Evolutionary conservation across 2,797 vertebrate genomes (phyloP), one percentile per base, ranked within the genome.

Genomic region (Sorex maritimensis): DNA sequence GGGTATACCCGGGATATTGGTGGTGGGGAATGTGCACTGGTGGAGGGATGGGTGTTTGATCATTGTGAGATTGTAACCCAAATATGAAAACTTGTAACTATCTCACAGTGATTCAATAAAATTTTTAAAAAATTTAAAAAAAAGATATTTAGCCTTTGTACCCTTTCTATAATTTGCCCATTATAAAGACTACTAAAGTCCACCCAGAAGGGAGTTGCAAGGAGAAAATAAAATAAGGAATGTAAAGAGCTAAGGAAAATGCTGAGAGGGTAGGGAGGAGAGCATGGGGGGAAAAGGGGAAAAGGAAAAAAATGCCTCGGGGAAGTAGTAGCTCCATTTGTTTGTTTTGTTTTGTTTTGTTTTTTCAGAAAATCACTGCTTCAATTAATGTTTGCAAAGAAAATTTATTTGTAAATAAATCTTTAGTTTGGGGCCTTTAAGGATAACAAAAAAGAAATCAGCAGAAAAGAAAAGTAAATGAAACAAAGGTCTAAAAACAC

Each of bases 381-480:
- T 77, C 28, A 7, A 28, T 82, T 80, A 68, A 77, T 71, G 34
- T 82, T 81, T 93, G 7, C 4, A 67, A 71, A 52, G 49, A 52
- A 52, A 52, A 52, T 52, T 28, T 17, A 74, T 52, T 30, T 46
- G 10, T 15, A 24, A n/a, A 30, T 74, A 77, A 92, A 52, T 14
- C 13, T 26, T 9, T 68, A 17, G 67, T 34, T 26, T 69, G 7
- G 80, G 38, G 68, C 30, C 30, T 19, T 52, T 41, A 28, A 77
- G 24, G 12, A 52, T 81, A 86, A 49, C 55, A 73, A 87, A 72
- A 72, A 23, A 89, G 55, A 90, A 90, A 73, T 69, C 26, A 61
- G 24, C 58, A 94, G 44, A 69, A 38, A 81, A 91, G 65, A 17
- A 4, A 86, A 74, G 67, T 79, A 85, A 92, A 83, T 81, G 9